Conservation (phyloP, 2,797 vertebrate species). For the Tapera naevia region DNA sequence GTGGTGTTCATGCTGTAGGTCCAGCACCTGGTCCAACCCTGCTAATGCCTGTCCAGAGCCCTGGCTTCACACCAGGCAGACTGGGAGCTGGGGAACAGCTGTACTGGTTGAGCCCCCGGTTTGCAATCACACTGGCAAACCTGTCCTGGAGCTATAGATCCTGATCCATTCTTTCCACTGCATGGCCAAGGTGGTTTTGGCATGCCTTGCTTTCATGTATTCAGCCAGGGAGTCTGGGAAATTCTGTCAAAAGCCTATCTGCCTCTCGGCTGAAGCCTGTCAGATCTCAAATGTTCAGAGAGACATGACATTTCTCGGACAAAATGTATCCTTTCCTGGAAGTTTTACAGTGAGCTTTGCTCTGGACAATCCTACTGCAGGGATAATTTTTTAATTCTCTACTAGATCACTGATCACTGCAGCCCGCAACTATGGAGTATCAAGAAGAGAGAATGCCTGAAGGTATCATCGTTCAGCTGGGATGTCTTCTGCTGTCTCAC, state of each 20-base stretch:
- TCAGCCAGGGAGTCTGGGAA: background rate
- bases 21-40: background rate
- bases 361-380: background rate
- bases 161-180: background rate
- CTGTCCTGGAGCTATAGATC: background rate
- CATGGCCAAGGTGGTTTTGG: background rate
- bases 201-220: background rate
- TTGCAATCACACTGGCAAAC: background rate
- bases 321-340: background rate
- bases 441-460: background rate
- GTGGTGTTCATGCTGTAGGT: background rate
- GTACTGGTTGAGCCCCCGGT: background rate
- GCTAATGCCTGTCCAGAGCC: background rate
- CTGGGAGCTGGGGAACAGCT: background rate
- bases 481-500: background rate
- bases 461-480: background rate
- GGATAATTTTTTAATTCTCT: background rate
- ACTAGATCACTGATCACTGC: background rate
- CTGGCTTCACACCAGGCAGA: background rate
- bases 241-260: background rate
- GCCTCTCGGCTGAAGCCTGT: background rate
- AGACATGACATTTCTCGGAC: background rate
- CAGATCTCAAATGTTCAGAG: background rate
- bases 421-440: rapidly evolving
- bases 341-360: background rate